Base-by-base conservation (phyloP, 53 echinoderm and acorn worm species). In the Luidia sarsii region DNA sequence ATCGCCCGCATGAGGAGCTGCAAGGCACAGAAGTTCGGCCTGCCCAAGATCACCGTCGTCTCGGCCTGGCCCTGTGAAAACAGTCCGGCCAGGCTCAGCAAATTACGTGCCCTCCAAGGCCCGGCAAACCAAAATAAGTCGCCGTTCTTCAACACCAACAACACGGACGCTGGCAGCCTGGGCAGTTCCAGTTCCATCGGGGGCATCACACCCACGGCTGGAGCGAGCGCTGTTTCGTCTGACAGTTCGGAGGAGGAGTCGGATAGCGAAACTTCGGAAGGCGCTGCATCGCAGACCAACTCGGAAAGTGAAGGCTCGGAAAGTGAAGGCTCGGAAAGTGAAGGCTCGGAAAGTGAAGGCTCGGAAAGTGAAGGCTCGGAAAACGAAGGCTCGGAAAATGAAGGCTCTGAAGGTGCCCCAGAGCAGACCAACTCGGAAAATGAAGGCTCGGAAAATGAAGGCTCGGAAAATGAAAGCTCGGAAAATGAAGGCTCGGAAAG, bases 1-100 rank as follows among this genome's bases (percentile, higher is more conserved):
- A 65, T 65, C 49, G 35, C 66, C 24, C 2, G 34, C 20, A 52
- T 15, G 35, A 81, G 66, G 51, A 35, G 50, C 9, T 81, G 81
- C 39, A 65, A 27, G 50, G 28, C 1, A 22, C 5, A 10, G 2
- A 28, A 20, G 16, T n/a, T n/a, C n/a, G 1, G 39, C 18, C 19
- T 50, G 14, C 32, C 15, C 4, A 18, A 25, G 13, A 43, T 75
- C 9, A 8, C 25, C 7, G 60, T 75, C 8, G 75, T 57, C 7
- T 57, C 75, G 1, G 0, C 0, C 16, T 57, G 57, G 60, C 60
- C 75, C 33, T 70, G 70, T 35, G 0, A 7, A n/a, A 4, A 28
- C 3, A 59, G 57, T 11, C 3, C 27, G 0, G 25, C 20, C 6
- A n/a, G 9, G 23, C 53, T 23, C n/a, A n/a, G n/a, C n/a, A n/a